Conservation (phyloP, 2,797 vertebrate species). For the Garrulus glandarius region DNA sequence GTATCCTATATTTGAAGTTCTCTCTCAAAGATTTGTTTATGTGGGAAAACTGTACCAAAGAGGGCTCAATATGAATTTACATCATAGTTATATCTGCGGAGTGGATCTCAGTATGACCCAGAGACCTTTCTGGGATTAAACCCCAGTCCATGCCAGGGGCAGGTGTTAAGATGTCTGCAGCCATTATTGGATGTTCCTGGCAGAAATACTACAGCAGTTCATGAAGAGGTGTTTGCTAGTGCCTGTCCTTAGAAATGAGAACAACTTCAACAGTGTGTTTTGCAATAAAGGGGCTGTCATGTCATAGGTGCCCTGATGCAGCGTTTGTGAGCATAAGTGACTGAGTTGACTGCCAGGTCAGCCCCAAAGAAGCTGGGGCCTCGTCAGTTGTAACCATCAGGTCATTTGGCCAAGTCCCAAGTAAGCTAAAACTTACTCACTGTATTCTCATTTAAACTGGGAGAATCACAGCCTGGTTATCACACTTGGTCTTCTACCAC, state of each 20-base stretch:
- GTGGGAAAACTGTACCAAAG: background rate
- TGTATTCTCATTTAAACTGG: background rate
- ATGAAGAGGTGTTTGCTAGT: background rate
- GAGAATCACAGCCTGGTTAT: background rate
- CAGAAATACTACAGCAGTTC: background rate
- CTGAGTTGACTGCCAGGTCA: background rate
- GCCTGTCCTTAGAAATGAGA: background rate
- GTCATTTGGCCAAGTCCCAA: background rate
- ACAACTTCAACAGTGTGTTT: background rate
- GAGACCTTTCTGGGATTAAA: background rate
- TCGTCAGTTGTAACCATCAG: background rate
- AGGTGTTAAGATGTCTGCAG: background rate
- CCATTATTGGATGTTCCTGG: fast-evolving
- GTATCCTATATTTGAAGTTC: background rate
- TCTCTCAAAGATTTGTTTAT: background rate
- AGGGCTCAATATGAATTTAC: background rate
- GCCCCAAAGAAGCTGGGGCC: background rate
- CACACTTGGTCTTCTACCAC: background rate
- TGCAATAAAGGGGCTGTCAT: background rate
- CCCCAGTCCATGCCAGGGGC: background rate
- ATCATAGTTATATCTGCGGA: background rate
- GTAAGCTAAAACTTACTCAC: background rate
- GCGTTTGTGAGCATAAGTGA: fast-evolving
- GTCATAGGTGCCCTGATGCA: background rate
- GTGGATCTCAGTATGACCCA: background rate